Base-by-base conservation (phyloP, 2,797 vertebrate species). In the Sebastes nivosus region DNA sequence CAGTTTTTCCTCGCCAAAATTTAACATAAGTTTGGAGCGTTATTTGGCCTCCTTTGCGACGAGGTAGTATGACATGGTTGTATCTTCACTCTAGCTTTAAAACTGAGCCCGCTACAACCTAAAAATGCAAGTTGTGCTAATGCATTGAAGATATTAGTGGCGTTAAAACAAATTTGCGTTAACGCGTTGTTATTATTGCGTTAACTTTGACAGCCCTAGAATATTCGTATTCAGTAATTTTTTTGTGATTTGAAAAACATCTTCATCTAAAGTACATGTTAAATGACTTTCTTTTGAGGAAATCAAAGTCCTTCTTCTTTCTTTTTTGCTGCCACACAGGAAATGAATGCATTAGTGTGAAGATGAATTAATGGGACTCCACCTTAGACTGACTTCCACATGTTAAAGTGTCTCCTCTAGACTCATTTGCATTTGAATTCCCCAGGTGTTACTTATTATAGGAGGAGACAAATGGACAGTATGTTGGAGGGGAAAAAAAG, bases 401-500 rank as follows among this genome's bases (percentile, higher is more conserved):
- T 7, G 5, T 57, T 80, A 32, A 77, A 81, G 24, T 27, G 81
- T 70, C 72, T 70, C 46, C 58, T 65, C 57, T 34, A 20, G 36
- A 20, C 50, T 87, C 57, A 73, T 83, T 54, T 80, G 72, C 71
- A 79, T 81, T 72, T 79, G 69, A 82, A 89, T 81, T 78, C 77
- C 75, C 72, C 58, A 65, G 80, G 66, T 80, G 65, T 57, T 50
- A 30, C 66, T 34, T 65, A 79, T 75, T 63, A 75, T 34, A 57
- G 70, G 25, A 65, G 68, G 65, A 82, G 80, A 89, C 68, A 76
- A 81, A 83, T 81, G 79, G 77, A 77, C 69, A 68, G 66, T 34
- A 57, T 70, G 71, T 55, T 50, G 2, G 27, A 10, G 12, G 13
- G 2, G 18, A 1, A 24, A 38, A 58, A 79, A 29, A 61, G 54